Base-by-base conservation (phyloP, 2,113 vertebrate species). In the Burhinus oedicnemus region DNA sequence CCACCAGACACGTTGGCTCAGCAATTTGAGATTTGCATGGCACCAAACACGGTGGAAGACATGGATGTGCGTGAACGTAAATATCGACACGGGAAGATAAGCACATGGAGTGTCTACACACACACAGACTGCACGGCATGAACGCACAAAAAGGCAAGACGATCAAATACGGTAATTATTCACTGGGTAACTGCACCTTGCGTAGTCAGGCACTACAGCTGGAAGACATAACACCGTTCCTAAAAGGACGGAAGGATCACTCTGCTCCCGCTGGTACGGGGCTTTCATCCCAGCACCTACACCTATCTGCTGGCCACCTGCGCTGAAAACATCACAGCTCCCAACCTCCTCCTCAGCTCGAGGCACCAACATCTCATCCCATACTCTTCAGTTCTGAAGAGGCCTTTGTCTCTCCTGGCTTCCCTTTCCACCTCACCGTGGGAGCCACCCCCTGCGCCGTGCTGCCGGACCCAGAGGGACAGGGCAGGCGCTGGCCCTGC, bases 351-450 rank as follows among this genome's bases (percentile, higher is more conserved):
- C 42, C 72, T 65, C 13, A 6, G 52, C 76, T 32, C 42, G 0
- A 26, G 45, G 78, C 15, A 42, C 70, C 9, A 6, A 36, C 16
- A 3, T 2, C 34, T 52, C 38, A 25, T 4, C 25, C 64, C 16
- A 3, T 1, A 16, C 42, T 18, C 9, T 27, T 12, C 4, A 7
- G 2, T 5, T 16, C 14, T 6, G 32, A 10, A 26, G 15, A 11
- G 49, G 21, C 36, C 12, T 44, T 55, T 8, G 14, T n/a, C 32
- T 8, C 36, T 36, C 36, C 70, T 8, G n/a, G n/a, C 18, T 55
- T 20, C 42, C 45, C 47, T 4, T 18, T 6, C 62, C 60, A 32
- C 21, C 60, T 40, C 7, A 0, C 20, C 0, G 0, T 12, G 14
- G 23, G 62, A 27, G 66, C n/a, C 42, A 32, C 29, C 11, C 60